phyloP scores from a whole-genome alignment of 2,888 invertebrate genomes.

The Dexiosoma caninum region DNA sequence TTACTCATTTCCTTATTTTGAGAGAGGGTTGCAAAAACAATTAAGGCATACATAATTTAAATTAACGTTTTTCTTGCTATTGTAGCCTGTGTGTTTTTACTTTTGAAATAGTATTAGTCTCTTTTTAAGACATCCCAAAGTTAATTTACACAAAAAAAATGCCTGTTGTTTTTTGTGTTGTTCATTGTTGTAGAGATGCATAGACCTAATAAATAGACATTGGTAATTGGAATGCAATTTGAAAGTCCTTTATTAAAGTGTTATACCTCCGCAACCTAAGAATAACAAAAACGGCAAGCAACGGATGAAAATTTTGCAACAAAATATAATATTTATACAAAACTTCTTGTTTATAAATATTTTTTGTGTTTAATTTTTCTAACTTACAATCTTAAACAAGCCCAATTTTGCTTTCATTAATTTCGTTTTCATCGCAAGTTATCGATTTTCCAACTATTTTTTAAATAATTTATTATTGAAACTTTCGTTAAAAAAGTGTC shows the following conservation, averaged over 20 bases:
- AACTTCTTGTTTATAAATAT: constrained; percentile 64
- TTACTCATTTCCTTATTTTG: no score
- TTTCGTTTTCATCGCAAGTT: constrained; percentile 22
- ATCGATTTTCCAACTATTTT: constrained; percentile 15
- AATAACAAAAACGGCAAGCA: constrained; percentile 60
- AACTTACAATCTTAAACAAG: constrained; percentile 25
- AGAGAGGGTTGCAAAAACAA: no score
- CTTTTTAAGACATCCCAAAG: no score
- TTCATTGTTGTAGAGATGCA: no score
- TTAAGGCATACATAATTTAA: no score
- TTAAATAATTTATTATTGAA: background rate
- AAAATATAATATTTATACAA: constrained; percentile 56
- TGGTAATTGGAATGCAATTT: constrained; percentile 45
- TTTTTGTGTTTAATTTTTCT: constrained; percentile 63
- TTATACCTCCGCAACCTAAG: constrained; percentile 59
- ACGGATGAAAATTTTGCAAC: constrained; percentile 60
- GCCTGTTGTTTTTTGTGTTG: no score
- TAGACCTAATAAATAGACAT: no score
- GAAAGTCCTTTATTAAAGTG: constrained; percentile 59
- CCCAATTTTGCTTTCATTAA: constrained; percentile 21
- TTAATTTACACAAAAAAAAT: no score
- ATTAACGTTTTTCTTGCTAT: no score
- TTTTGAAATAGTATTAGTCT: no score
- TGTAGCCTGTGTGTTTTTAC: no score
- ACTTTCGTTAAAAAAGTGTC: background rate